phyloP scores from a whole-genome alignment of 2,888 invertebrate genomes.

The Drosophila pegasa region DNA sequence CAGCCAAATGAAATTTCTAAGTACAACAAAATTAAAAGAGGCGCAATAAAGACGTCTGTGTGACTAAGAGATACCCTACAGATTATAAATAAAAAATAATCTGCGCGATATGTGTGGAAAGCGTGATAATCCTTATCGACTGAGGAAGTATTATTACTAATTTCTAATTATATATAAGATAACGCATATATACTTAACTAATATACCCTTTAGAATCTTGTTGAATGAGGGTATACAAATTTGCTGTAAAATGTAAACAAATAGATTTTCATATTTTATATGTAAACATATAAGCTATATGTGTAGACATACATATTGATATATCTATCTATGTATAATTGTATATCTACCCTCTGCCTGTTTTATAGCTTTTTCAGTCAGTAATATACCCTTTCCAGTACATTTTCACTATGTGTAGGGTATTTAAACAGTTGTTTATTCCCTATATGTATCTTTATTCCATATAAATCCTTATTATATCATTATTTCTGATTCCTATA shows the following conservation, averaged over 20 bases:
- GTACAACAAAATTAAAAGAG: constrained; percentile 22
- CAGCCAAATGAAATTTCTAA: constrained; percentile 50
- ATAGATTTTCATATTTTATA: too few species aligned
- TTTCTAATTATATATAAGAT: neutral
- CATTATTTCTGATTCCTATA: too few species aligned
- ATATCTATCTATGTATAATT: too few species aligned
- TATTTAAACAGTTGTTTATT: neutral
- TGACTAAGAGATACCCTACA: constrained; percentile 4
- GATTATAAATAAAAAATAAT: too few species aligned
- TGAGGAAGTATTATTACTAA: neutral
- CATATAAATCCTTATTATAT: neutral
- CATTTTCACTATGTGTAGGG: neutral
- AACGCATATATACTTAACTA: too few species aligned
- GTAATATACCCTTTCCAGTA: neutral
- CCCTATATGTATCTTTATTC: neutral
- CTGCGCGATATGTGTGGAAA: neutral
- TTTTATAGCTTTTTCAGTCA: neutral
- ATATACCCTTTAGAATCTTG: neutral
- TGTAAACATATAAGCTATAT: too few species aligned
- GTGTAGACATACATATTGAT: too few species aligned
- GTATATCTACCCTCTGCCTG: too few species aligned
- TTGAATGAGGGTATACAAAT: neutral
- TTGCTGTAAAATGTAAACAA: neutral
- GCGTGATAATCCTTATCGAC: neutral
- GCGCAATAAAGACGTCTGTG: neutral